phyloP scores from a whole-genome alignment of 2,113 vertebrate species.

The Irena cyanogastra region DNA sequence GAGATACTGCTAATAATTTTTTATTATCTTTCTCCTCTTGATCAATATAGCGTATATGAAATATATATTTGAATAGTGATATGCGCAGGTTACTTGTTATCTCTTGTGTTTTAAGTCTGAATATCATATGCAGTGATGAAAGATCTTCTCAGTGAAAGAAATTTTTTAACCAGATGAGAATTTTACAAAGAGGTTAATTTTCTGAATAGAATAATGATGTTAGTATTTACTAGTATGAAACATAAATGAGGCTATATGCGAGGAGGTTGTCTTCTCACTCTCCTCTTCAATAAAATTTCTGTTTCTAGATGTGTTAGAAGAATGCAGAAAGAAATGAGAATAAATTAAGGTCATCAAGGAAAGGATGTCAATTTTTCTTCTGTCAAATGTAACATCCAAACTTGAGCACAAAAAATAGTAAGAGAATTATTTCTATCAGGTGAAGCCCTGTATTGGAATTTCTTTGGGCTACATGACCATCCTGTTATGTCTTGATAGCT shows the following conservation, averaged over 20 bases:
- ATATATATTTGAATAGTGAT: background rate
- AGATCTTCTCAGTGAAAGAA: background rate
- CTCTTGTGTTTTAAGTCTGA: background rate
- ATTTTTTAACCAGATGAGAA: background rate
- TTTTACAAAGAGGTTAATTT: background rate
- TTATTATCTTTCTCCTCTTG: background rate
- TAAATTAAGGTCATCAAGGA: background rate
- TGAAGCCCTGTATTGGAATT: background rate
- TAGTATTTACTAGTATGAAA: background rate
- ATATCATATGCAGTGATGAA: background rate
- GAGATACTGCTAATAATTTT: background rate
- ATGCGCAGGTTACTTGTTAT: background rate
- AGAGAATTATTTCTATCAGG: background rate
- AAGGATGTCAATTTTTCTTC: background rate
- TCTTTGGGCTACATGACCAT: background rate
- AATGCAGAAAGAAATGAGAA: background rate
- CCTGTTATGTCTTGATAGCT: background rate
- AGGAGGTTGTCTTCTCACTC: background rate
- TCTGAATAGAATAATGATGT: background rate
- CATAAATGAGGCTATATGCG: background rate
- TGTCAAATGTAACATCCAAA: background rate
- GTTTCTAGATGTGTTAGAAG: background rate
- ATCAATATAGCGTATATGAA: background rate
- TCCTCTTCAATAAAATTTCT: background rate
- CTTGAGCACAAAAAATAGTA: background rate